Evolutionary conservation across 2,797 vertebrate genomes (phyloP), one percentile per base, ranked within the genome.

Genomic region (Hoplostethus mediterraneus): DNA sequence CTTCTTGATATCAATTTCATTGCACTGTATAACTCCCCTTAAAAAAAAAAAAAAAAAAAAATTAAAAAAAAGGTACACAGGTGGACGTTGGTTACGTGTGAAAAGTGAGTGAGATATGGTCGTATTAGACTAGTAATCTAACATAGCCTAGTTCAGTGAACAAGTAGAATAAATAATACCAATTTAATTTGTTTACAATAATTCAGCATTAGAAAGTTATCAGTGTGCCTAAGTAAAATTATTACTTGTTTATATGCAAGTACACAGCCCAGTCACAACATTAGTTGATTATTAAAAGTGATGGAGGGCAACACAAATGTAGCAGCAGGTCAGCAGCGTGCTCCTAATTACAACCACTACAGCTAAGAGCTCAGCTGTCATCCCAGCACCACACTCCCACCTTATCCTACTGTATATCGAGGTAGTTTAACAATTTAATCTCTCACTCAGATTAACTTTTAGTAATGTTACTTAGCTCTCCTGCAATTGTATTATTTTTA

Each of bases 351-450:
- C 33, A 65, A 6, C 42, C 73, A 81, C 64, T 33, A 65, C 51
- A 70, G 76, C 71, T 71, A 68, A 76, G 64, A 63, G 57, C 65
- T 71, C 9, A 0, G 42, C 82, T 61, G 65, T 71, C 69, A 10
- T 72, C 67, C 48, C 13, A 45, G 53, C 54, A 73, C 33, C 28
- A 75, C 74, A 58, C 64, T 10, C 54, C 42, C 65, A 8, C 55
- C 48, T 80, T 79, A 25, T 54, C 75, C 67, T 72, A 58, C 83
- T 80, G 73, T 86, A 63, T 17, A 30, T 67, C 79, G 67, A 87
- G 87, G 84, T 74, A 83, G 75, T 65, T 38, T 52, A 83, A 83
- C 81, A 60, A 70, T 84, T 75, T 81, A 40, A 28, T 36, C 63
- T 42, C 33, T 57, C 36, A 14, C 21, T 73, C 53, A 67, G 30